Evolutionary conservation across 2,113 vertebrate species (phyloP).

Genomic region (Psilopogon haemacephalus): DNA sequence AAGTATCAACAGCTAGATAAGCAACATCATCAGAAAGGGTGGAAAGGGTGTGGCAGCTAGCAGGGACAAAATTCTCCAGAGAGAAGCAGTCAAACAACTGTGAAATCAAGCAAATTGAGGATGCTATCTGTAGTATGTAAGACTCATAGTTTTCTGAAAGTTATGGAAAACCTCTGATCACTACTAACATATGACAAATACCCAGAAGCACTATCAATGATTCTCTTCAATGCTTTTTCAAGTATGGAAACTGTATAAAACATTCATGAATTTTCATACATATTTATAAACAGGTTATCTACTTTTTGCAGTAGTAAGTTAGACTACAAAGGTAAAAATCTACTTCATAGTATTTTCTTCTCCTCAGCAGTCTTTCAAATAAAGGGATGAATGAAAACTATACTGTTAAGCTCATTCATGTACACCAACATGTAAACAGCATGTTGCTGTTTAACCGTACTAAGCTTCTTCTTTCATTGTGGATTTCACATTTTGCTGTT

Average conservation of each 20-base stretch:
- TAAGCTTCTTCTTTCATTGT: neutral
- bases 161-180: neutral
- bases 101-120: neutral
- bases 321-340: neutral
- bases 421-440: neutral
- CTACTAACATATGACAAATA: neutral
- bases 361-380: neutral
- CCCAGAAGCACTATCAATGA: neutral
- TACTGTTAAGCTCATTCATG: neutral
- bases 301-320: neutral
- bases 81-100: neutral
- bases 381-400: neutral
- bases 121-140: neutral
- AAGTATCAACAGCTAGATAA: neutral
- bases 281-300: conserved; percentile 48
- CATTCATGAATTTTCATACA: conserved; percentile 23
- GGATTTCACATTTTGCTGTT: neutral
- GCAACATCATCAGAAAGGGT: neutral
- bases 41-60: neutral
- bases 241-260: neutral
- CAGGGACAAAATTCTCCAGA: neutral
- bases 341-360: neutral
- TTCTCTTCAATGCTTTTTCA: neutral
- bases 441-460: neutral
- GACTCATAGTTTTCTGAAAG: neutral